These are phyloP conservation scores for Labrus mixtus DNA, from an alignment of 2,113 vertebrate genomes.

Conservation along the genomic window DNA sequence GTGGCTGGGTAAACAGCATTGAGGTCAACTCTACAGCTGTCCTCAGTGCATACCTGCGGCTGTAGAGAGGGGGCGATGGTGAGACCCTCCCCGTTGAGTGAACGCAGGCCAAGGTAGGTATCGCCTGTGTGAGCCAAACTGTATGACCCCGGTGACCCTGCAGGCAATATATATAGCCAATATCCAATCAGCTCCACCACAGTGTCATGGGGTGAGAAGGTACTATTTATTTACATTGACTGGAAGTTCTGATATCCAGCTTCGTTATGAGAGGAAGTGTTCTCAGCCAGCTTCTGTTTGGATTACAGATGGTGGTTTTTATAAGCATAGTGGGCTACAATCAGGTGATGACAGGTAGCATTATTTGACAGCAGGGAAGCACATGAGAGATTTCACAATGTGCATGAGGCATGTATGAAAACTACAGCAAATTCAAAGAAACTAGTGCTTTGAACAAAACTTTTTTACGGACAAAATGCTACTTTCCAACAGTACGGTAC, in stretches of 20 bases:
- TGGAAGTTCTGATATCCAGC: conserved; percentile 26
- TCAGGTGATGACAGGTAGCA: too few species aligned
- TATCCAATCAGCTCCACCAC: conserved; percentile 62
- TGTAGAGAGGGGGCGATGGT: conserved; percentile 81
- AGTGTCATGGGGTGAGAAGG: conserved; percentile 45
- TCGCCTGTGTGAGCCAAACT: conserved; percentile 83
- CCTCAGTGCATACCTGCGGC: conserved; percentile 81
- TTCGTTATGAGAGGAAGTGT: neutral
- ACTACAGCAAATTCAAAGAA: too few species aligned
- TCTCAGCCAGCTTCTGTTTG: neutral
- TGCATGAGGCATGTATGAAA: neutral
- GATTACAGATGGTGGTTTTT: too few species aligned
- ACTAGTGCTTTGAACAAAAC: too few species aligned
- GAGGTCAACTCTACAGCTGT: conserved; percentile 68
- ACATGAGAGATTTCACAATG: too few species aligned
- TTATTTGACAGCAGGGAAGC: too few species aligned
- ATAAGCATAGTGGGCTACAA: too few species aligned
- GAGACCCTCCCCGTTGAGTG: conserved; percentile 82
- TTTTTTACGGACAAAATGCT: neutral
- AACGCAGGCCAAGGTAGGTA: conserved; percentile 78
- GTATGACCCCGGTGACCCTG: conserved; percentile 82
- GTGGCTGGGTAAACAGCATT: conserved; percentile 57
- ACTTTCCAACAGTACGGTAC: too few species aligned
- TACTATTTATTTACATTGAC: conserved; percentile 30
- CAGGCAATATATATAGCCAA: conserved; percentile 75